A percentile compares a stretch with the other conserved stretches of the same genome.
phyloP scores from a whole-genome alignment of 2,797 vertebrate species.

The Cyclopterus lumpus region DNA sequence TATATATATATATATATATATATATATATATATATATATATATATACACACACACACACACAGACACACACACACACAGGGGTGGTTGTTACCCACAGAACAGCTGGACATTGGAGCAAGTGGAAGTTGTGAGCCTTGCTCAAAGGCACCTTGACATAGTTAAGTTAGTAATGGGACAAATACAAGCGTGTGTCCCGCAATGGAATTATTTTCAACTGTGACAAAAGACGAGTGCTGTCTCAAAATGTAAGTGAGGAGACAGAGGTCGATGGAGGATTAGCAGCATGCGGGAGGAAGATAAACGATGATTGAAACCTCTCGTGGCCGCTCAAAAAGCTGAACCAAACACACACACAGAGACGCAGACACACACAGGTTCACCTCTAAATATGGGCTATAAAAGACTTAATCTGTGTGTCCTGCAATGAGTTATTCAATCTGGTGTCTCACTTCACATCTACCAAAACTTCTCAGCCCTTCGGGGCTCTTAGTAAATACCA shows the following conservation, averaged over 20 bases:
- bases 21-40: too few species aligned
- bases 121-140: neutral
- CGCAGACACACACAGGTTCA: conserved; percentile 8
- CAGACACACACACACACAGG: neutral
- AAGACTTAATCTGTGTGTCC: conserved; percentile 16
- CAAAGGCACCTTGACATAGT: neutral
- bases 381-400: conserved; percentile 1
- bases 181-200: neutral
- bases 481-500: neutral
- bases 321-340: neutral
- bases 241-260: neutral
- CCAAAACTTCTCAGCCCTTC: neutral
- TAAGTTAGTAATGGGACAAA: neutral
- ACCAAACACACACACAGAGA: neutral
- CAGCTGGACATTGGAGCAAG: too few species aligned
- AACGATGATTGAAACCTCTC: conserved; percentile 20
- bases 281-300: conserved; percentile 2
- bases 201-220: neutral
- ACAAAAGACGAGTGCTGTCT: neutral
- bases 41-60: too few species aligned
- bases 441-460: conserved; percentile 3
- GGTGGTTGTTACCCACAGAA: too few species aligned
- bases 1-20: too few species aligned
- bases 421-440: neutral
- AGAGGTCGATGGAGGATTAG: conserved; percentile 8